These are phyloP conservation scores for Lasioglossum pauxillum DNA, from an alignment of 2,888 invertebrate genomes.

Conservation along the genomic window DNA sequence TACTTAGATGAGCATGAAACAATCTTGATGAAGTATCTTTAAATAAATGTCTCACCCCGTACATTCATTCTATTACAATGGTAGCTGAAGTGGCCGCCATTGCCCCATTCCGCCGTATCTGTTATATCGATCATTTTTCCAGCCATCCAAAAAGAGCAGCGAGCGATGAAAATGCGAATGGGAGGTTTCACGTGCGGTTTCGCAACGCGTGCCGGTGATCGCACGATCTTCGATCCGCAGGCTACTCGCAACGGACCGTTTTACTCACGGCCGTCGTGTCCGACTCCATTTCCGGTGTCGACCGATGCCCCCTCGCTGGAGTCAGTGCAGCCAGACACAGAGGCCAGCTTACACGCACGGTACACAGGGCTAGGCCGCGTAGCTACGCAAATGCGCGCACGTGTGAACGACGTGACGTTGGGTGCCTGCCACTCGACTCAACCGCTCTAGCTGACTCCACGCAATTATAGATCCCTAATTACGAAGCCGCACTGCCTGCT, in stretches of 20 bases:
- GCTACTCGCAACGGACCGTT: conserved; percentile 24
- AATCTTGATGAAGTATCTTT: too few relatives aligned
- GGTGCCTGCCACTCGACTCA: conserved; percentile 77
- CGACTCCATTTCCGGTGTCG: conserved; percentile 52
- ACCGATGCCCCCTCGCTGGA: conserved; percentile 43
- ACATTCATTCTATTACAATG: too few relatives aligned
- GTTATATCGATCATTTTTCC: background rate
- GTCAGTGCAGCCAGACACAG: conserved; percentile 15
- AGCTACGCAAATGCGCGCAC: conserved; percentile 53
- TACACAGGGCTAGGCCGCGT: conserved; percentile 15
- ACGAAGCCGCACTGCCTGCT: conserved; percentile 63
- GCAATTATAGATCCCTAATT: conserved; percentile 77
- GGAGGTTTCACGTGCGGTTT: background rate
- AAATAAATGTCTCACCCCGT: too few relatives aligned
- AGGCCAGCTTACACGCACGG: conserved; percentile 28
- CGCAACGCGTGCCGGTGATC: background rate
- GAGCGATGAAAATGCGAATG: background rate
- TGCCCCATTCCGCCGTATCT: background rate
- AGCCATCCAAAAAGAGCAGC: background rate
- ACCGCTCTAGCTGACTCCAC: conserved; percentile 77
- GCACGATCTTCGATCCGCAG: conserved; percentile 27
- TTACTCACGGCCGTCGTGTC: conserved; percentile 47
- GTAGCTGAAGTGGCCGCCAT: too few relatives aligned
- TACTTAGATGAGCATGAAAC: too few relatives aligned
- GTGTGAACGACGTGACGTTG: conserved; percentile 73